These are phyloP conservation scores for Caenorhabditis sp. DNA, from an alignment of 2,888 invertebrate species.

Conservation along the genomic window DNA sequence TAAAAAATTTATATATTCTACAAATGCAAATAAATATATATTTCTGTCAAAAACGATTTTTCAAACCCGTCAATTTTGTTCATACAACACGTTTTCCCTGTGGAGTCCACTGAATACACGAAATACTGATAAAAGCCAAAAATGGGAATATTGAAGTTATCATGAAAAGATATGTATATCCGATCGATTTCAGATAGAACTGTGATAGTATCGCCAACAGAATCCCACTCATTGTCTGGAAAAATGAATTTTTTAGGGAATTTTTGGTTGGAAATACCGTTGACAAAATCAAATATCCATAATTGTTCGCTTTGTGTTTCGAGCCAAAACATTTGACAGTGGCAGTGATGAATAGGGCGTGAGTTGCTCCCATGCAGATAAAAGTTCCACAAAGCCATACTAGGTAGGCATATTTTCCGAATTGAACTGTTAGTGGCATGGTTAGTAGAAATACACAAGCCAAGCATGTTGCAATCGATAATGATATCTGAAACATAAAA, in stretches of 20 bases:
- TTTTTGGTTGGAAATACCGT: slow-evolving; percentile 46
- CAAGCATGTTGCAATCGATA: slow-evolving; percentile 63
- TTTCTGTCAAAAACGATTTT: background rate
- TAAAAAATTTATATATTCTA: too few species aligned
- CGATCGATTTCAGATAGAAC: slow-evolving; percentile 58
- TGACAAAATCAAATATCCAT: slow-evolving; percentile 65
- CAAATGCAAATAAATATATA: too few species aligned
- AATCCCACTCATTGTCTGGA: slow-evolving; percentile 63
- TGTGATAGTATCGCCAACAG: slow-evolving; percentile 61
- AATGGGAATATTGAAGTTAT: slow-evolving; percentile 64
- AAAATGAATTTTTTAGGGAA: slow-evolving; percentile 1
- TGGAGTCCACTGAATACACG: slow-evolving; percentile 61
- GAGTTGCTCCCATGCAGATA: slow-evolving; percentile 69
- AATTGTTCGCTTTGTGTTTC: slow-evolving; percentile 65
- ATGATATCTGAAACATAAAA: slow-evolving; percentile 71
- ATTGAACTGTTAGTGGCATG: slow-evolving; percentile 60
- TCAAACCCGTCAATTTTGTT: slow-evolving; percentile 1
- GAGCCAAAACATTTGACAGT: slow-evolving; percentile 68
- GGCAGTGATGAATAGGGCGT: slow-evolving; percentile 69
- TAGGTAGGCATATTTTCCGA: slow-evolving; percentile 24
- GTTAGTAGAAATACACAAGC: slow-evolving; percentile 66
- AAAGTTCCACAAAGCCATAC: slow-evolving; percentile 49
- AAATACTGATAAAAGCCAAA: slow-evolving; percentile 62
- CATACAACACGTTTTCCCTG: slow-evolving; percentile 61
- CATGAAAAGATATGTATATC: slow-evolving; percentile 67